Conservation (phyloP, 2,797 vertebrate species). For the Myoxocephalus aenaeus region DNA sequence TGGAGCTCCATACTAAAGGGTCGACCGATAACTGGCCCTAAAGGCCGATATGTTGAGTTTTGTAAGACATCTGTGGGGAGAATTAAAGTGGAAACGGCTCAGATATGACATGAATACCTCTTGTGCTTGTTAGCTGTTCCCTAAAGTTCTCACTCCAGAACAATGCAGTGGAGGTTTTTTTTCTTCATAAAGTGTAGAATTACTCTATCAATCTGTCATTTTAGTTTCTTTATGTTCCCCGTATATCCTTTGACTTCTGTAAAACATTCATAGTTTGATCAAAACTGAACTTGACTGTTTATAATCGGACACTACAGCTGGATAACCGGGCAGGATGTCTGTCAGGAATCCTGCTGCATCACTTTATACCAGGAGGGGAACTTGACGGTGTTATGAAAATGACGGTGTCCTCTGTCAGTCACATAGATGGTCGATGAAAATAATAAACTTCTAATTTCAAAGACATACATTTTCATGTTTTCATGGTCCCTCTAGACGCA, state of each 20-base stretch:
- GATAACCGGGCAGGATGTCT: background rate
- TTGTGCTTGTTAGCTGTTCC: too few species aligned
- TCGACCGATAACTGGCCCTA: background rate
- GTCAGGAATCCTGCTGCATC: conserved; percentile 3
- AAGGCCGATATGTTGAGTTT: background rate
- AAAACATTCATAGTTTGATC: background rate
- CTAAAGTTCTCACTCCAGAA: too few species aligned
- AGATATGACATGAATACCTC: too few species aligned
- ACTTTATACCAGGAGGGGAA: conserved; percentile 8
- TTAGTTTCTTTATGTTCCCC: background rate
- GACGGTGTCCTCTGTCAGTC: background rate
- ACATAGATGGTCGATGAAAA: conserved; percentile 4
- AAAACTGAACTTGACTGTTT: background rate
- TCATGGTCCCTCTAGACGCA: background rate
- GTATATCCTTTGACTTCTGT: background rate
- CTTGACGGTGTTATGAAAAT: conserved; percentile 4
- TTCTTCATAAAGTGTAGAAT: too few species aligned
- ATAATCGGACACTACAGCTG: conserved; percentile 14
- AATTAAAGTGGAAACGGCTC: too few species aligned
- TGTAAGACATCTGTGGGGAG: too few species aligned
- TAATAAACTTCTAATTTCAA: conserved; percentile 36
- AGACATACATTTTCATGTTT: background rate
- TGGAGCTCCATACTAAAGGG: background rate
- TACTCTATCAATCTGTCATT: too few species aligned
- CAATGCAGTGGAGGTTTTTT: too few species aligned